A percentile compares a stretch with the other conserved stretches of the same genome.
Evolutionary conservation across 35 echinoderm and acorn worm species (phyloP).

Genomic region (Eucidaris tribuloides): DNA sequence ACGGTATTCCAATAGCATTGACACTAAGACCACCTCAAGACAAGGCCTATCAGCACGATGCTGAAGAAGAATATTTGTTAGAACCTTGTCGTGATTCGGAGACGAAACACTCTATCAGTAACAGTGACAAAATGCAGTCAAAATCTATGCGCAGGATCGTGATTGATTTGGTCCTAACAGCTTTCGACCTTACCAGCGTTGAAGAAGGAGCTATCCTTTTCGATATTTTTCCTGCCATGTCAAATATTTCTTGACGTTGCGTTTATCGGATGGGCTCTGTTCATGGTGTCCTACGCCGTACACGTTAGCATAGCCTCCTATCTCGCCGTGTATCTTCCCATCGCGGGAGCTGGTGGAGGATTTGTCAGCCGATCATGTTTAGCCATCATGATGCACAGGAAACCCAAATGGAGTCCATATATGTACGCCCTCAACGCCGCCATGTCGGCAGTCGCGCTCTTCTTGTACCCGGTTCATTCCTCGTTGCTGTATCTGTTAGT

Average conservation of each 20-base stretch:
- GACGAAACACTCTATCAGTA: background rate
- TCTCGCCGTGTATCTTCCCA: background rate
- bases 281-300: slow-evolving; percentile 16
- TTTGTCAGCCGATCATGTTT: background rate
- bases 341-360: background rate
- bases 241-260: slow-evolving; percentile 5
- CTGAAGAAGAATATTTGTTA: background rate
- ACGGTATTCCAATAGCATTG: background rate
- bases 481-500: background rate
- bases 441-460: background rate
- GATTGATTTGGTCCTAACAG: background rate
- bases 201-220: background rate
- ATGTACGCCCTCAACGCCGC: background rate
- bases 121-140: too few relatives aligned
- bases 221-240: slow-evolving; percentile 4
- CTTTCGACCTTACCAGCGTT: background rate
- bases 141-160: background rate
- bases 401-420: background rate
- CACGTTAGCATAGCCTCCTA: background rate
- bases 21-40: background rate
- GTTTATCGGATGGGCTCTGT: slow-evolving; percentile 12
- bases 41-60: background rate
- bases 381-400: background rate
- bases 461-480: background rate
- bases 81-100: background rate